Evolutionary conservation across 2,797 vertebrate genomes (phyloP), one percentile per base, ranked within the genome.

Genomic region (Sebastiscus albofasciatus): DNA sequence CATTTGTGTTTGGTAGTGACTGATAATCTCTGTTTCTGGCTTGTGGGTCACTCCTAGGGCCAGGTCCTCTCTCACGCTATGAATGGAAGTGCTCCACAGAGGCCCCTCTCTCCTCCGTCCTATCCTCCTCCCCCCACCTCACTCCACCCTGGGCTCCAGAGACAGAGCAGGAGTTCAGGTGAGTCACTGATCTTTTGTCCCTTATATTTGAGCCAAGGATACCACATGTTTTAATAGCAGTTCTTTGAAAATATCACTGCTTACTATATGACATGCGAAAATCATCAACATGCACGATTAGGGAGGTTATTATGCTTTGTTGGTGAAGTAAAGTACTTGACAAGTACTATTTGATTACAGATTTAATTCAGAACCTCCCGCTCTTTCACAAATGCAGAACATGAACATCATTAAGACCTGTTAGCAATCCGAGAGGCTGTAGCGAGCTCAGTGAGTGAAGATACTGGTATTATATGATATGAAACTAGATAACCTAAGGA

Each of bases 61-160:
- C 97, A 97, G 93, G 94, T 97, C 79, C 91, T 95, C 72, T 93
- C 92, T 77, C 89, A 94, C 88, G 95, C 97, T 39, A 96, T 99
- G 94, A 99, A 99, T 90, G 98, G 98, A 87, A 97, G 94, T 84
- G 87, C 94, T 66, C 96, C 96, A 82, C 97, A 97, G 92, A 97
- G 98, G 89, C 96, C 98, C 55, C 96, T 98, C 89, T 99, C 98
- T 80, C 98, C 98, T 54, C 96, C 96, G 12, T 96, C 97, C 11
- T 96, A 96, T 46, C 98, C 97, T 82, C 95, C 97, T 81, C 97
- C 96, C 52, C 96, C 97, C 27, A 84, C 95, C 71, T 97, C 97
- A 0, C 95, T 98, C 85, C 97, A 96, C 93, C 95, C 95, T 42
- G 96, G 96, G 84, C 93, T 96, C 77, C 94, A 95, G 90, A 97